Evolutionary conservation across 2,113 vertebrate genomes (phyloP), one percentile per base, ranked within the genome.

Genomic region (Conger conger): DNA sequence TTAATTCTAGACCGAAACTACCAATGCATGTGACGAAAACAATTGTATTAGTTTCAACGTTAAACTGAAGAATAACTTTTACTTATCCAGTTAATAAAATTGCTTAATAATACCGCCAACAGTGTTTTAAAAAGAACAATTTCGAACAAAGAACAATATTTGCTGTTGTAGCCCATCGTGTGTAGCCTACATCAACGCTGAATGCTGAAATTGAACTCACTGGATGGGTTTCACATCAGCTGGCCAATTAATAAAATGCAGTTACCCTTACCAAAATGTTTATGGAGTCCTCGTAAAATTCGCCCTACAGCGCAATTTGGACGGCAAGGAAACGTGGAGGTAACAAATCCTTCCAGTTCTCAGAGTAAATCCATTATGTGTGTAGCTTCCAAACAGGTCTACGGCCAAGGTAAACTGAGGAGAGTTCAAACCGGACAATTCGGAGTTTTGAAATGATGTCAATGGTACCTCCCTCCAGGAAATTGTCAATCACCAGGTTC

Each of bases 401-500:
- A 79, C 53, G 60, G 50, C 18, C 53, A 40, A 84, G 78, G 78
- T 37, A 81, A 85, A 81, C 73, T 78, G 81, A 57, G 73, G 81
- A 82, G 1, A 38, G 15, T 80, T 78, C 82, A 80, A 81, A 80
- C 78, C 54, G 60, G 2, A 16, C 85, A 77, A 50, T 76, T 79
- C 27, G 78, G 90, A 89, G 77, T 88, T 87, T 80, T 90, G 86
- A 90, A 91, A 91, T 81, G 91, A 93, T 91, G 88, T 80, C 53
- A 81, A 33, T 73, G 89, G 57, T 86, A 88, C 91, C 92, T 93
- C 93, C 92, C 92, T 92, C 93, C 96, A 97, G 97, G 97, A 98
- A 97, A 97, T 96, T 89, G 95, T 95, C 96, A 92, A 96, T 97
- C 93, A 95, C 92, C 91, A 90, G 92, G 81, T 88, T 90, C 93